Evolutionary conservation across 2,888 invertebrate genomes (phyloP), one percentile per base, ranked within the genome.

Genomic region (Furcula furcula): DNA sequence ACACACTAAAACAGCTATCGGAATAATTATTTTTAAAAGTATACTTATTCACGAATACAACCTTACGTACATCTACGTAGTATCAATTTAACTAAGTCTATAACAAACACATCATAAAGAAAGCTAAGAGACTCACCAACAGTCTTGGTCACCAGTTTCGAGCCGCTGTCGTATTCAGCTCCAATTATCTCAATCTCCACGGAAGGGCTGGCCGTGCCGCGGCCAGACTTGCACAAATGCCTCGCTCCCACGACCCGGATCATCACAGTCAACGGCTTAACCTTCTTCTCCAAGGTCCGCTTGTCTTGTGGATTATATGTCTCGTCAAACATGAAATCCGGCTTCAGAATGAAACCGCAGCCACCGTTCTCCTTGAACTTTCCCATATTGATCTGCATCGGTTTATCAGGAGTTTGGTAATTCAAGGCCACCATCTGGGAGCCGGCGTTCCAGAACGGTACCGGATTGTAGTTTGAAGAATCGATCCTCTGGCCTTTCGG

Each of bases 371-470:
- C 94, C 15, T 94, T 89, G 71, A 99, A 99, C 71, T 95, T 95
- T 0, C 96, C 97, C 70, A 95, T 94, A 80, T 99, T 99, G 6
- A 98, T 71, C 79, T 99, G 98, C 98, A 99, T 99, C 7, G 97
- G 91, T 66, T 95, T 96, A 74, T 99, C 99, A 42, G 93, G 91
- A 0, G 99, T 99, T 81, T 99, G 99, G 79, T 97, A 99, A 82
- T 99, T 99, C 2, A 99, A 86, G 0, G 99, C 98, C 0, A 97
- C 96, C 97, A 99, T 97, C 81, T 99, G 99, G 28, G 95, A 96
- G 1, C 98, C 99, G 7, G 93, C 92, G 76, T 97, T 98, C 99
- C 99, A 99, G 84, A 98, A 94, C 1, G 95, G 93, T 4, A 97
- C 91, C 0, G 99, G 99, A 85, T 95, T 96, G 76, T 98, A 99